These are phyloP conservation scores for Stenodera caucasica DNA, from an alignment of 2,888 invertebrate species.

Conservation along the genomic window DNA sequence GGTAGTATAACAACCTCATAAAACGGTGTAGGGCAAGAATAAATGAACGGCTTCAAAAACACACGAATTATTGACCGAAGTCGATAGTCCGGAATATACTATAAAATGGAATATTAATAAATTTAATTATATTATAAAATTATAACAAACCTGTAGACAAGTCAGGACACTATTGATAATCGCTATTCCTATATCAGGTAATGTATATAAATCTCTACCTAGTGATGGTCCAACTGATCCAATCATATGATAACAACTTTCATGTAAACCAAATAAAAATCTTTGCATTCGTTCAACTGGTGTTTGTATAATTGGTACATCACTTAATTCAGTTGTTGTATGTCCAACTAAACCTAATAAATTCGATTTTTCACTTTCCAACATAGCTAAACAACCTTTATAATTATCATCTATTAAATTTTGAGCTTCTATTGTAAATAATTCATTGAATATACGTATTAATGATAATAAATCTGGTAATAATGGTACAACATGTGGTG, in stretches of 20 bases:
- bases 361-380: constrained; percentile 76
- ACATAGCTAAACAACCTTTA: constrained; percentile 69
- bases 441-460: constrained; percentile 76
- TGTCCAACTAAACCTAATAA: constrained; percentile 67
- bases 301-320: constrained; percentile 53
- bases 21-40: constrained; percentile 82
- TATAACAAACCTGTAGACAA: constrained; percentile 62
- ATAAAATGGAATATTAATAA: constrained; percentile 47
- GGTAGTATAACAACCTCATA: constrained; percentile 77
- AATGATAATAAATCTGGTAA: constrained; percentile 78
- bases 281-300: constrained; percentile 83
- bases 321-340: constrained; percentile 45
- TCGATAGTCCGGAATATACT: constrained; percentile 82
- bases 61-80: constrained; percentile 79
- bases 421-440: constrained; percentile 73
- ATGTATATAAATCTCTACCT: constrained; percentile 83
- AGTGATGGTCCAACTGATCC: constrained; percentile 77
- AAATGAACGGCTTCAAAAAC: constrained; percentile 83
- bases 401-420: constrained; percentile 67
- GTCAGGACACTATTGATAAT: constrained; percentile 72
- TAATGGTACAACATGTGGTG: constrained; percentile 78
- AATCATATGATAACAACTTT: constrained; percentile 78
- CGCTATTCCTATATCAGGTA: constrained; percentile 74
- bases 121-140: constrained; percentile 1
- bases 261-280: constrained; percentile 77